A percentile compares a stretch with the other conserved stretches of the same genome.
Evolutionary conservation across 2,113 vertebrate species (phyloP).

Genomic region (Mobula hypostoma): DNA sequence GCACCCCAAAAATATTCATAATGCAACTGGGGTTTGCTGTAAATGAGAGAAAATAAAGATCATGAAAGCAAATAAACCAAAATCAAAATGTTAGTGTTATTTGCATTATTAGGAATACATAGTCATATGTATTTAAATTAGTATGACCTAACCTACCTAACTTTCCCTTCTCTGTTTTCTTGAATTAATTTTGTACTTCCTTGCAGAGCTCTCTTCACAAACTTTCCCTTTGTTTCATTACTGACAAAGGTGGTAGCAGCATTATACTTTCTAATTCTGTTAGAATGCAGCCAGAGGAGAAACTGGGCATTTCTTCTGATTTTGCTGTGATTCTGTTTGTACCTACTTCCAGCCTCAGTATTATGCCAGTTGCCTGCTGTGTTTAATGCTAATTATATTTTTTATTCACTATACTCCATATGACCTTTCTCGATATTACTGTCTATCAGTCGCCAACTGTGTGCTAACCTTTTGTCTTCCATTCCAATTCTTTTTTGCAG

Average conservation of each 20-base stretch:
- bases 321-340: background rate
- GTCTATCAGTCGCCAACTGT: background rate
- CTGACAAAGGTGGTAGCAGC: background rate
- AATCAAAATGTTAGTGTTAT: background rate
- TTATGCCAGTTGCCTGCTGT: background rate
- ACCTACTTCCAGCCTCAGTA: background rate
- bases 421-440: slow-evolving; percentile 13
- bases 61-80: background rate
- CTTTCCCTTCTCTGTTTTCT: background rate
- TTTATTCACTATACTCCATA: background rate
- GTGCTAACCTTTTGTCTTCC: background rate
- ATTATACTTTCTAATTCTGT: background rate
- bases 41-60: background rate
- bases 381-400: background rate
- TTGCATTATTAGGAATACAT: background rate
- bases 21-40: background rate
- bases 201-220: background rate
- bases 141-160: background rate
- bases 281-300: background rate
- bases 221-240: background rate
- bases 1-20: background rate
- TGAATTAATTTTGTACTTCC: too few species aligned
- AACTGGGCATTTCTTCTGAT: background rate
- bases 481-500: background rate
- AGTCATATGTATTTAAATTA: background rate